phyloP scores from a whole-genome alignment of 2,888 invertebrate species.

The Drosophila antonietae region DNA sequence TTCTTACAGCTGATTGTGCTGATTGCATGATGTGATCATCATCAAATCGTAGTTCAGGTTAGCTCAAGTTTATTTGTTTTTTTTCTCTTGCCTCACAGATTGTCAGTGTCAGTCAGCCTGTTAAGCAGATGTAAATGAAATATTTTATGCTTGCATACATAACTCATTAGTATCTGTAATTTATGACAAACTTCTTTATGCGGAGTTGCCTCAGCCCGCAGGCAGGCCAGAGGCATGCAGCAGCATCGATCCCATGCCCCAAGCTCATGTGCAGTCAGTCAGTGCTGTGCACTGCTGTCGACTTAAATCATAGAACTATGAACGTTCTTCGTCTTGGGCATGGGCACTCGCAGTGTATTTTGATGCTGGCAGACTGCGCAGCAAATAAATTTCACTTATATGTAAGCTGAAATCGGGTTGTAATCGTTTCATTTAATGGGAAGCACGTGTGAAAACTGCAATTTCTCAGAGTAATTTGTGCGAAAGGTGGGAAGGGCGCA shows the following conservation, averaged over 20 bases:
- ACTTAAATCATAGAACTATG: constrained; percentile 69
- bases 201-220: constrained; percentile 55
- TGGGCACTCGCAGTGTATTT: constrained; percentile 19
- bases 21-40: no score
- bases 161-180: constrained; percentile 78
- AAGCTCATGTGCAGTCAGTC: not conserved
- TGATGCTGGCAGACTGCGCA: constrained; percentile 37
- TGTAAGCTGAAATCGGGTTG: constrained; percentile 75
- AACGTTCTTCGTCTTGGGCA: constrained; percentile 33
- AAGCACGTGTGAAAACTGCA: constrained; percentile 82
- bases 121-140: constrained; percentile 53
- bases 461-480: constrained; percentile 55
- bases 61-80: no score
- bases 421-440: constrained; percentile 82
- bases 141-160: constrained; percentile 70
- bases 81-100: not conserved
- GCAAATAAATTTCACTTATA: constrained; percentile 82
- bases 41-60: no score
- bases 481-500: constrained; percentile 13
- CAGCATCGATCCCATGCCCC: constrained; percentile 5
- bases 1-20: no score
- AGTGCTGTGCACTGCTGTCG: constrained; percentile 35
- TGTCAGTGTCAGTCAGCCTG: constrained; percentile 6
- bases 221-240: constrained; percentile 6
- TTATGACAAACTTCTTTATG: constrained; percentile 79